These are phyloP conservation scores for Patiria miniata DNA, from an alignment of 35 echinoderm and acorn worm species.

Conservation along the genomic window DNA sequence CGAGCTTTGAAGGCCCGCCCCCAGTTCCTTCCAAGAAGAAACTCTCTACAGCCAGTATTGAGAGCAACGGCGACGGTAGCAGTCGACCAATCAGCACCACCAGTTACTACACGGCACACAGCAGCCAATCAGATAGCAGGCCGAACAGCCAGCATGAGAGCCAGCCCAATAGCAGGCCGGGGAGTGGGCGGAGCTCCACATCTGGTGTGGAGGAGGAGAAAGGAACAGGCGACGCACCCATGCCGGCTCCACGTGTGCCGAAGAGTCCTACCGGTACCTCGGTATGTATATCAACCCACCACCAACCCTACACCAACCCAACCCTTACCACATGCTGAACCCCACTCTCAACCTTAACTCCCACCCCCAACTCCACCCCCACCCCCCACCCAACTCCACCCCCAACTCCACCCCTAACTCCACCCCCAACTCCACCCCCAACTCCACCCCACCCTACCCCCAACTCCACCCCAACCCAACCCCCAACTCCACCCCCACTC, in stretches of 20 bases:
- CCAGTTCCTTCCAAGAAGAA: conserved; percentile 69
- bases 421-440: no score
- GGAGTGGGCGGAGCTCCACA: conserved; percentile 34
- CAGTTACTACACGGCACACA: conserved; percentile 34
- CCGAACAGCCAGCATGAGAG: conserved; percentile 65
- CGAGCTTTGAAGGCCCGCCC: conserved; percentile 33
- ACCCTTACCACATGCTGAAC: no score
- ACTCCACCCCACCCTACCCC: no score
- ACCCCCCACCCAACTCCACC: no score
- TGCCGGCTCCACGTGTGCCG: conserved; percentile 58
- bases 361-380: no score
- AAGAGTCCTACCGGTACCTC: conserved; percentile 29
- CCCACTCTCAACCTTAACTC: no score
- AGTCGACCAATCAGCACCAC: conserved; percentile 35
- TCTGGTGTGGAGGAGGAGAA: conserved; percentile 36
- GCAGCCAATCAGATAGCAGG: conserved; percentile 25
- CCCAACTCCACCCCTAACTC: no score
- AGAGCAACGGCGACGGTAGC: conserved; percentile 21
- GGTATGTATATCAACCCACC: neutral
- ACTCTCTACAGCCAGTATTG: conserved; percentile 33
- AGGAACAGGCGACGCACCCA: conserved; percentile 38
- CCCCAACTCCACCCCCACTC: no score
- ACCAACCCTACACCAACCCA: no score
- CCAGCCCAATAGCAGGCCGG: conserved; percentile 46
- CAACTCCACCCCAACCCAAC: no score